Evolutionary conservation across 1,140 invertebrate species (phyloP), one percentile per base, ranked within the genome.

Genomic region (Drosophila varians): DNA sequence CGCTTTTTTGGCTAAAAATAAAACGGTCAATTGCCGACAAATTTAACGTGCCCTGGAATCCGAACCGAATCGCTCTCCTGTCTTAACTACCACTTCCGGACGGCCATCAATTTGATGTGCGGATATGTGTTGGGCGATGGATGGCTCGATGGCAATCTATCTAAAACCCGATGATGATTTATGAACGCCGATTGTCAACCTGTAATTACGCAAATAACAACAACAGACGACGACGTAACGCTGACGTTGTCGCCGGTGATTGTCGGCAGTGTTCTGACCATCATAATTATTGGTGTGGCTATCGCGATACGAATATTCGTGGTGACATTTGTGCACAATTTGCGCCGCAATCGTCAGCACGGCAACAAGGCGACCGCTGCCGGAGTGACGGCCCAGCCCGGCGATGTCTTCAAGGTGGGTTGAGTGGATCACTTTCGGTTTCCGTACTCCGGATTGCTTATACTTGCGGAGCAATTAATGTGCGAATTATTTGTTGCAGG

Each of bases 291-390:
- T 73, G 86, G 87, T 58, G 61, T 90, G 55, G 90, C 86, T 48
- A 90, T 91, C 62, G 83, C 88, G 69, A 82, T 91, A 77, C 77
- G 88, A 60, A 90, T 90, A 78, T 91, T 89, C 71, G 79, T 87
- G 60, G 72, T 87, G 45, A 89, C 84, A 75, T 90, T 90, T 71
- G 70, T 91, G 47, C 75, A 90, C 57, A 90, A 90, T 83, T 75
- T 91, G 54, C 77, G 84, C 26, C 65, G 87, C 31, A 90, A 90
- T 90, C 87, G 90, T n/a, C 83, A 89, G 26, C 90, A 90, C 47
- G 80, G 77, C 42, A 90, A 49, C 53, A 90, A 91, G 75, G 79
- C 88, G 42, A 82, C 84, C 28, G 69, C 75, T 26, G 73, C 80
- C 18, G 80, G 80, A 36, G 82, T 86, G 3, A 76, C 73, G 11